These are phyloP conservation scores for Vannuccia rotundouncinata DNA, from an alignment of 2,888 invertebrate species.

Conservation along the genomic window DNA sequence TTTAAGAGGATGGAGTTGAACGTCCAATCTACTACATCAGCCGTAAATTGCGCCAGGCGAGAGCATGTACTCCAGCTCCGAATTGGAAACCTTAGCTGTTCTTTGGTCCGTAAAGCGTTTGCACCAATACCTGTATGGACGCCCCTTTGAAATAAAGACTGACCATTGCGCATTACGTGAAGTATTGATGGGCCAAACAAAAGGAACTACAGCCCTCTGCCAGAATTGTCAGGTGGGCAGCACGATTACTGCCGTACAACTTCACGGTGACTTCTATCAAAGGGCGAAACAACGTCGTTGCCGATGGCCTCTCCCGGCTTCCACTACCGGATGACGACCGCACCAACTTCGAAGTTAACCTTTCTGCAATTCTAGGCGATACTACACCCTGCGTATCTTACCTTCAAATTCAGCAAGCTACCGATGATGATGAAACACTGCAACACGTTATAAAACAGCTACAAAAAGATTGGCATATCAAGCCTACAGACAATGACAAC, in stretches of 20 bases:
- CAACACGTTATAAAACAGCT: conserved; percentile 9
- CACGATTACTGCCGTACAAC: conserved; percentile 35
- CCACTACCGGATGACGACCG: conserved; percentile 24
- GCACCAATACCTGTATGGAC: conserved; percentile 28
- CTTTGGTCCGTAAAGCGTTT: conserved; percentile 9
- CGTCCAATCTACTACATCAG: conserved; percentile 21
- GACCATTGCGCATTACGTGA: conserved; percentile 20
- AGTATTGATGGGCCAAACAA: not conserved
- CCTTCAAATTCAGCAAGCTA: conserved; percentile 14
- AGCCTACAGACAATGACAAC: conserved; percentile 16
- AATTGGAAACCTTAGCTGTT: conserved; percentile 24
- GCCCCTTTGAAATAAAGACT: conserved; percentile 23
- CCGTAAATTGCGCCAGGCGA: conserved; percentile 24
- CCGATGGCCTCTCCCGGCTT: conserved; percentile 36
- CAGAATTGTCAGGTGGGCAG: conserved; percentile 37
- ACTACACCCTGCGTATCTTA: conserved; percentile 2
- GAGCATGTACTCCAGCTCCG: conserved; percentile 17
- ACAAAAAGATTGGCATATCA: conserved; percentile 14
- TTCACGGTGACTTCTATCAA: conserved; percentile 33
- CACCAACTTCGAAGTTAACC: conserved; percentile 28
- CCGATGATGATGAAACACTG: conserved; percentile 20
- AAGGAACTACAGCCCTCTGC: conserved; percentile 27
- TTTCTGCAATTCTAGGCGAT: conserved; percentile 26
- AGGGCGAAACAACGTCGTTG: conserved; percentile 32
- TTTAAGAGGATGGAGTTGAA: conserved; percentile 20